A percentile compares a stretch with the other conserved stretches of the same genome.
These are phyloP conservation scores for Galago senegalensis DNA, from an alignment of 2,797 vertebrate genomes.

Conservation along the genomic window DNA sequence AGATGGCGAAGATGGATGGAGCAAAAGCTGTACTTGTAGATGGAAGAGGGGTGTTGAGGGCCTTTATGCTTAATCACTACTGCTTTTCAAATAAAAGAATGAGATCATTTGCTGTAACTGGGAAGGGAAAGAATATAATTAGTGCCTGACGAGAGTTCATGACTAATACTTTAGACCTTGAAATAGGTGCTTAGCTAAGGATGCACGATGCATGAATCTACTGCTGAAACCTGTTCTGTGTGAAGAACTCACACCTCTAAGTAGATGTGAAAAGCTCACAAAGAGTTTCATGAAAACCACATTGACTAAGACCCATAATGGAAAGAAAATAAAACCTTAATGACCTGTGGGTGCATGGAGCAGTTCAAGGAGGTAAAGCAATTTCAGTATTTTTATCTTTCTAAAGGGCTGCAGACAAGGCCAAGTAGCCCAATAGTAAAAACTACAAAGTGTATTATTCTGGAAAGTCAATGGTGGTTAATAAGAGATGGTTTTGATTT, in stretches of 20 bases:
- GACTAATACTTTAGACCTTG: neutral
- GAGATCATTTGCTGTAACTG: neutral
- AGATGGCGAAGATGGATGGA: neutral
- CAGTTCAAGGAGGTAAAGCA: neutral
- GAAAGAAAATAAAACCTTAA: slow-evolving; percentile 34
- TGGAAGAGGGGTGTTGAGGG: neutral
- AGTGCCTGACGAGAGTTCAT: neutral
- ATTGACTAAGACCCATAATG: neutral
- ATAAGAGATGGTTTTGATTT: slow-evolving; percentile 47
- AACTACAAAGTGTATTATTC: neutral
- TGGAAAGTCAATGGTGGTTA: neutral
- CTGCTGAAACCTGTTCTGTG: neutral
- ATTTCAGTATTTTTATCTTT: slow-evolving; percentile 39
- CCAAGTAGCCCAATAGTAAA: slow-evolving; percentile 45
- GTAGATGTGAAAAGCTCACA: neutral
- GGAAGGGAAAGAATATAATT: neutral
- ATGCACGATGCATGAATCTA: neutral
- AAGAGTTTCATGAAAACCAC: neutral
- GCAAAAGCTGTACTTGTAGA: neutral
- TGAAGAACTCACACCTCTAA: neutral
- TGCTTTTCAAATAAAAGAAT: neutral
- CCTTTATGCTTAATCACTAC: neutral
- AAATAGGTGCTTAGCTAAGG: neutral
- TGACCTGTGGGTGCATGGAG: slow-evolving; percentile 6
- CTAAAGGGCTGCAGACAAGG: slow-evolving; percentile 28